A percentile compares a stretch with the other conserved stretches of the same genome.
phyloP scores from a whole-genome alignment of 2,797 vertebrate genomes.

The Peromyscus aztecus region DNA sequence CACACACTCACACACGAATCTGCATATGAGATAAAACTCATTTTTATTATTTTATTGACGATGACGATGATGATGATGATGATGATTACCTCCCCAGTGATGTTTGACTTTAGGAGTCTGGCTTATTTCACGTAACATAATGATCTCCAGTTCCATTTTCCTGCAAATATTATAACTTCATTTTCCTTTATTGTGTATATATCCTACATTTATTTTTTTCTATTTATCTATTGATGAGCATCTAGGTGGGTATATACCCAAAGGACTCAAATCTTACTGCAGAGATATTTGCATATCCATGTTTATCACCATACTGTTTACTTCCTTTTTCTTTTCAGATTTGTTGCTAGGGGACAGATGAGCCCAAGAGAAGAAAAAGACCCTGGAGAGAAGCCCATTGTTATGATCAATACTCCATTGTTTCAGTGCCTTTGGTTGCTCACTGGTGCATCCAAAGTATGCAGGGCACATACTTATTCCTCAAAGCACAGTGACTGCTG shows the following conservation, averaged over 20 bases:
- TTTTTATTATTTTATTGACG: neutral
- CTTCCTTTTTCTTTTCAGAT: constrained; percentile 24
- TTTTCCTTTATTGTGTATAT: neutral
- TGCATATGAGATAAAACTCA: neutral
- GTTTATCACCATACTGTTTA: neutral
- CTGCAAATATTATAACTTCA: neutral
- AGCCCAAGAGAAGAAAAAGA: neutral
- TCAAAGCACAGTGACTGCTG: neutral
- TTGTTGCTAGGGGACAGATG: neutral
- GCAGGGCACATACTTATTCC: neutral
- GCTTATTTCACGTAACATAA: neutral
- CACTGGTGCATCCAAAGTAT: neutral
- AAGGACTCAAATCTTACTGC: neutral
- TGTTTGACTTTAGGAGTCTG: neutral
- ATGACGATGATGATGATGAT: neutral
- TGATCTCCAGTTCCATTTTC: neutral
- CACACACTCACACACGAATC: neutral
- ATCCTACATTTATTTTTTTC: neutral
- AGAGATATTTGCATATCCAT: neutral
- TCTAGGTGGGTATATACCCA: neutral
- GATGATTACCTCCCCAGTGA: neutral
- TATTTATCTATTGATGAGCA: neutral
- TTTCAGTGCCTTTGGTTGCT: neutral
- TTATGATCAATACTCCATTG: neutral
- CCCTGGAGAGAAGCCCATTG: neutral